Evolutionary conservation across 1,140 invertebrate genomes (phyloP).

Genomic region (Cydia pomonella): DNA sequence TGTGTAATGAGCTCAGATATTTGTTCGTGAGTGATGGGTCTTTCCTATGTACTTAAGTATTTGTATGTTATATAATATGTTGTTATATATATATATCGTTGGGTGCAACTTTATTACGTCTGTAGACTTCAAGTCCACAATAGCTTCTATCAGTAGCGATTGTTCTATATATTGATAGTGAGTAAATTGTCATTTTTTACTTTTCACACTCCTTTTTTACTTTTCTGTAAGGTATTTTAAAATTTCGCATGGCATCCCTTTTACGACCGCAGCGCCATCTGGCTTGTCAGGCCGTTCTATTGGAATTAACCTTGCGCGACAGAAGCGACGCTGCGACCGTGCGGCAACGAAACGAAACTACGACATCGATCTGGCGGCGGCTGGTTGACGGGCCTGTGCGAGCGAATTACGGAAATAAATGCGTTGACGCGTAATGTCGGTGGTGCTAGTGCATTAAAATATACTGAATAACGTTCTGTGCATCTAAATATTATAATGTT

Average conservation of each 20-base stretch:
- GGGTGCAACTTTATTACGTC: too few relatives aligned
- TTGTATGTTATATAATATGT: too few relatives aligned
- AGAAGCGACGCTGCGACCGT: conserved; percentile 51
- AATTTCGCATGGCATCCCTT: conserved; percentile 21
- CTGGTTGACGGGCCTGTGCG: conserved; percentile 60
- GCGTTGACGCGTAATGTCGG: conserved; percentile 66
- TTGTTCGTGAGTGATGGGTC: too few relatives aligned
- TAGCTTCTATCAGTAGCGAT: too few relatives aligned
- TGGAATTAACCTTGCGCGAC: conserved; percentile 38
- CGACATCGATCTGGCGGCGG: conserved; percentile 74
- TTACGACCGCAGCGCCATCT: conserved; percentile 52
- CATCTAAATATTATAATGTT: conserved; percentile 66
- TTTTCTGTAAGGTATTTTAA: neutral
- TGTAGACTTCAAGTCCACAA: too few relatives aligned
- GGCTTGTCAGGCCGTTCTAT: conserved; percentile 28
- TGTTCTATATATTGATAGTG: too few relatives aligned
- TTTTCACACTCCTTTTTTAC: neutral
- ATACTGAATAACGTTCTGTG: conserved; percentile 61
- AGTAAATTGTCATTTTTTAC: too few relatives aligned
- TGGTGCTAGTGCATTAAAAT: conserved; percentile 73
- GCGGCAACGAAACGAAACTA: conserved; percentile 63
- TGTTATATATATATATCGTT: too few relatives aligned
- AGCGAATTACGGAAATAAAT: conserved; percentile 61
- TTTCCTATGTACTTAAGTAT: too few relatives aligned
- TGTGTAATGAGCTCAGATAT: too few relatives aligned